phyloP scores from a whole-genome alignment of 2,888 invertebrate species.

The Drosophila antonietae region DNA sequence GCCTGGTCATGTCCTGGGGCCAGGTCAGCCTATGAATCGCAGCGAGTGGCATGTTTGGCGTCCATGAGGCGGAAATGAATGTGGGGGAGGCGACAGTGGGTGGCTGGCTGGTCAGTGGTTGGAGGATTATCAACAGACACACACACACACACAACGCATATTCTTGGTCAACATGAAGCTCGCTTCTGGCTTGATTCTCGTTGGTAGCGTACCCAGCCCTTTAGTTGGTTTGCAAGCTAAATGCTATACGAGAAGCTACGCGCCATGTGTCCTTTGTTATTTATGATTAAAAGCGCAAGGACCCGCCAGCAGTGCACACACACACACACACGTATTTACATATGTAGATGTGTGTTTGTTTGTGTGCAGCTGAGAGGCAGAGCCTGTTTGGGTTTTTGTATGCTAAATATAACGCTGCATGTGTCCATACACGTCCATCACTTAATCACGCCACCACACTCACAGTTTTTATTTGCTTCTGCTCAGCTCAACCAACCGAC shows the following conservation, averaged over 20 bases:
- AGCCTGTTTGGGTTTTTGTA: conserved; percentile 65
- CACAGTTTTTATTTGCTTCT: conserved; percentile 31
- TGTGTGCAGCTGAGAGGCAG: conserved; percentile 24
- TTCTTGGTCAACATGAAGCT: conserved; percentile 65
- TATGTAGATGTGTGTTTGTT: conserved; percentile 28
- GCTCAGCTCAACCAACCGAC: background rate
- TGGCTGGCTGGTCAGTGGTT: conserved; percentile 38
- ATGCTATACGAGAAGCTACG: conserved; percentile 66
- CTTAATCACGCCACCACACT: conserved; percentile 80
- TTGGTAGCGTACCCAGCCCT: conserved; percentile 57
- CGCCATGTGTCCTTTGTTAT: conserved; percentile 80
- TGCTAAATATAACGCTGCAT: conserved; percentile 80
- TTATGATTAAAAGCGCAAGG: conserved; percentile 81
- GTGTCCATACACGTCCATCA: conserved; percentile 80
- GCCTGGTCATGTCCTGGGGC: conserved; percentile 49
- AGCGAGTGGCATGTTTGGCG: conserved; percentile 77
- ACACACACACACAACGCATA: conserved; percentile 24
- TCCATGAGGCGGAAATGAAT: conserved; percentile 80
- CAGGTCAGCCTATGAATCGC: conserved; percentile 63
- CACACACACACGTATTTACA: conserved; percentile 54
- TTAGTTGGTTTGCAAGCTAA: conserved; percentile 73
- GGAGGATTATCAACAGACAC: conserved; percentile 74
- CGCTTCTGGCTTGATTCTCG: conserved; percentile 16
- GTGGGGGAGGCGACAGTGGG: conserved; percentile 66
- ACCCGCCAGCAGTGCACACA: conserved; percentile 52